These are phyloP conservation scores for Dasypus novemcinctus DNA, from an alignment of 2,113 vertebrate genomes.

Conservation along the genomic window DNA sequence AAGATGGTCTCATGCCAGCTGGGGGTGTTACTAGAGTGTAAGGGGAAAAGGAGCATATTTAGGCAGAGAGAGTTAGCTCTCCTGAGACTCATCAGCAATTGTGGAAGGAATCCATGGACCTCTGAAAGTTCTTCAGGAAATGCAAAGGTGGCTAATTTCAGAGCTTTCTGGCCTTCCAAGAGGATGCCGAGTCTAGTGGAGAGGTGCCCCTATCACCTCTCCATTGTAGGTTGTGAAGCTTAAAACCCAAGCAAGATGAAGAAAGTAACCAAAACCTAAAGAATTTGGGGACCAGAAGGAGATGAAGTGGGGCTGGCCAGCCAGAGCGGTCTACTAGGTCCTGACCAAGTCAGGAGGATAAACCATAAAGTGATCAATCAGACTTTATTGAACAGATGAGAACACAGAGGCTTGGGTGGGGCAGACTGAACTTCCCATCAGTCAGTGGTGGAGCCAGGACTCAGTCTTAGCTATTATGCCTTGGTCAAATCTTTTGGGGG, in stretches of 20 bases:
- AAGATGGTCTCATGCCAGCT: fast-evolving
- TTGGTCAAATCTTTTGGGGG: not conserved
- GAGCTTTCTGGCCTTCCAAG: not conserved
- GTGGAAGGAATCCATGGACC: not conserved
- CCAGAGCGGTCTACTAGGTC: not conserved
- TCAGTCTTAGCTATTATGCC: fast-evolving
- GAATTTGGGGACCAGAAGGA: not conserved
- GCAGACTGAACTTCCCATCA: not conserved
- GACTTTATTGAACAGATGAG: not conserved
- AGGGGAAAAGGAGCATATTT: not conserved
- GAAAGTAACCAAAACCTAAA: too few species aligned
- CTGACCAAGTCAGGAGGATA: not conserved
- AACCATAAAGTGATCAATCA: not conserved
- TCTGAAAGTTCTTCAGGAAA: not conserved
- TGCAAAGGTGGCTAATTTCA: not conserved
- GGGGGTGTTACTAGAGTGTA: fast-evolving
- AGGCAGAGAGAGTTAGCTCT: not conserved
- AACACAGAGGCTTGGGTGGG: not conserved
- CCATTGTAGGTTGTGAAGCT: not conserved
- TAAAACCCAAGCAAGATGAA: not conserved
- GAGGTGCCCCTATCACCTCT: not conserved
- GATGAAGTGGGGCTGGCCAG: not conserved
- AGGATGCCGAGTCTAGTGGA: not conserved
- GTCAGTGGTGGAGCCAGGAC: not conserved
- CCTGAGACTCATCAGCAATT: not conserved